A percentile compares a stretch with the other conserved stretches of the same genome.
Conservation (phyloP, 2,113 vertebrate genomes). For the Reinhardtius hippoglossoides region DNA sequence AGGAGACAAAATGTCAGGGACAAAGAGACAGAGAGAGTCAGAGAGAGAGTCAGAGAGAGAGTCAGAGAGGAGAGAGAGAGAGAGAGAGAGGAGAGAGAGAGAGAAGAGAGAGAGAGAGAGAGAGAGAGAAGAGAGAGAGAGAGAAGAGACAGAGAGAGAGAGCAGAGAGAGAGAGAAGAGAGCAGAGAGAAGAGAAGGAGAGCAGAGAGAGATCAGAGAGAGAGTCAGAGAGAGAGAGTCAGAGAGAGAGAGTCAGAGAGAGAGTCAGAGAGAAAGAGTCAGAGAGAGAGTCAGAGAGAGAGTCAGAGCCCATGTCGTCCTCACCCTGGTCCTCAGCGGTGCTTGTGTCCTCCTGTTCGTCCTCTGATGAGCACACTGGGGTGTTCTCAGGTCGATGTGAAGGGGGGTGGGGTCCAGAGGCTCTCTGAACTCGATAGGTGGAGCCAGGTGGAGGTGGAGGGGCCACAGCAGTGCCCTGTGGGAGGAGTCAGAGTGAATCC, state of each 20-base stretch:
- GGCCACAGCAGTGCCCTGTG: slow-evolving; percentile 41
- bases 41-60: not conserved
- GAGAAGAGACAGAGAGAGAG: too few relatives aligned
- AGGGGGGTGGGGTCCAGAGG: slow-evolving; percentile 21
- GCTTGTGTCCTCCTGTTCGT: slow-evolving; percentile 69
- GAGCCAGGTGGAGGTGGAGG: slow-evolving; percentile 35
- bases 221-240: not conserved
- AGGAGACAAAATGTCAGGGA: not conserved
- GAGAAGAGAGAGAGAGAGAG: too few relatives aligned
- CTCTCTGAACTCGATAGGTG: slow-evolving; percentile 62
- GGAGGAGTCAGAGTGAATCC: not conserved
- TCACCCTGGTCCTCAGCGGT: slow-evolving; percentile 67
- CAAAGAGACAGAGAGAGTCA: not conserved
- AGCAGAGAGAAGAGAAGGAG: too few relatives aligned
- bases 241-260: not conserved
- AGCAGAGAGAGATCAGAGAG: too few relatives aligned
- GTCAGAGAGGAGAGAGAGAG: too few relatives aligned
- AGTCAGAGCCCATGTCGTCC: not conserved
- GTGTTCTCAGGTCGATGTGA: slow-evolving; percentile 46
- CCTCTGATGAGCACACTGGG: slow-evolving; percentile 63
- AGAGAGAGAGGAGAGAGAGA: too few relatives aligned
- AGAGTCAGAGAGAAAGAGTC: not conserved
- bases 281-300: not conserved
- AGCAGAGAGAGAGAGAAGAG: too few relatives aligned
- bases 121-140: too few relatives aligned